Evolutionary conservation across 2,113 vertebrate species (phyloP), one percentile per base, ranked within the genome.

Genomic region (Spea multiplicata): DNA sequence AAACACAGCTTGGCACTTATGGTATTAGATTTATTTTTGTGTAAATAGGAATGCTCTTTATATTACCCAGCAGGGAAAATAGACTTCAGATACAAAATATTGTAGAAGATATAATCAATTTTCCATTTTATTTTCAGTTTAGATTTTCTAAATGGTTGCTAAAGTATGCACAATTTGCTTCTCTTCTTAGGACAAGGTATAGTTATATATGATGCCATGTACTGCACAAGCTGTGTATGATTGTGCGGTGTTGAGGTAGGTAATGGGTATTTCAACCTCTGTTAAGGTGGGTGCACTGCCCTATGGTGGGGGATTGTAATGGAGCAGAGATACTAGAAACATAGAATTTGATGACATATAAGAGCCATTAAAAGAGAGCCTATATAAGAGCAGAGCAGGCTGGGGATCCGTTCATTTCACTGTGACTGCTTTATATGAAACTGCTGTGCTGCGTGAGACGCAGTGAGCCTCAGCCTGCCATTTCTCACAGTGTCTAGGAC

Each of bases 91-190:
- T 49, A 76, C 55, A 68, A 67, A 67, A 76, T 30, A 67, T 67
- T 75, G 65, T 67, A 3, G 46, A 48, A 70, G 48, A 61, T 71
- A 47, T 71, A 78, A 78, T 78, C 67, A 78, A 78, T 78, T 78
- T 78, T 61, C 75, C 55, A 62, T 77, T 68, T 48, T 57, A 64
- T 70, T 70, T 59, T 68, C 49, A 44, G 44, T 70, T 61, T 44
- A 78, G 47, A 78, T 64, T 44, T 16, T 78, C 67, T 78, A 65
- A 71, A 62, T 30, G 16, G 4, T 62, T 45, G 16, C 45, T 7
- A 71, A 78, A 71, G 59, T 78, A n/a, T 68, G 49, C 16, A 52
- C 68, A 45, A 78, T 78, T 71, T 78, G 6, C 10, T 50, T 16
- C 7, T 8, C 13, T 49, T 5, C 13, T 30, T n/a, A 48, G 53